These are phyloP conservation scores for Thecophora atra DNA, from an alignment of 2,888 invertebrate species.

Conservation along the genomic window DNA sequence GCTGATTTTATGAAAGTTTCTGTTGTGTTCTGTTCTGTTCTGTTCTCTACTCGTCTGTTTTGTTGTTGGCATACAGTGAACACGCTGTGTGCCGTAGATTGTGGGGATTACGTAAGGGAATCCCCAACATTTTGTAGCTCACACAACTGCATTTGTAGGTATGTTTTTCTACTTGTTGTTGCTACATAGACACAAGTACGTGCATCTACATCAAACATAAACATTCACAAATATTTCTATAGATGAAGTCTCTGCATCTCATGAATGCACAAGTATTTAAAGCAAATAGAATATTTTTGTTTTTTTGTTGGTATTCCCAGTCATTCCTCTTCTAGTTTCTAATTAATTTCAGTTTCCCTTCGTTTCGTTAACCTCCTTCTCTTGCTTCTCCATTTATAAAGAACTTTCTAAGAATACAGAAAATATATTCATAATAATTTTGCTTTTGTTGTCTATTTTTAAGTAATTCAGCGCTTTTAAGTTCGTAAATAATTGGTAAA, in stretches of 20 bases:
- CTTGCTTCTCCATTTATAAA: no score
- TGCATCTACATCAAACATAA: neutral
- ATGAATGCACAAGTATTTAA: constrained; percentile 14
- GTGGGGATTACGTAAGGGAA: constrained; percentile 62
- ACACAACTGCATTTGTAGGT: constrained; percentile 15
- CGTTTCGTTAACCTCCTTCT: no score
- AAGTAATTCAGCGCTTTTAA: no score
- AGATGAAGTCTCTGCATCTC: constrained; percentile 5
- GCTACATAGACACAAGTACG: neutral
- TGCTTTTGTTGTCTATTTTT: no score
- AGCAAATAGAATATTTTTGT: neutral
- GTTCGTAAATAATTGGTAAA: no score
- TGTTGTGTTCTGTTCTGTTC: no score
- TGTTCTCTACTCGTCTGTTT: constrained; percentile 1
- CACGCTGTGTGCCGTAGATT: constrained; percentile 48
- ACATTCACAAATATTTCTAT: constrained; percentile 1
- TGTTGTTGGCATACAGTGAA: neutral
- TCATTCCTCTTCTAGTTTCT: constrained; percentile 5
- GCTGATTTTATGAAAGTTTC: no score
- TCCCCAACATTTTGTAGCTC: constrained; percentile 56
- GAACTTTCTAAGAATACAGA: no score
- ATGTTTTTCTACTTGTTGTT: constrained; percentile 13
- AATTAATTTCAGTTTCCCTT: no score
- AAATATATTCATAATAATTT: no score
- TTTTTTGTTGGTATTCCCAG: neutral